Evolutionary conservation across 2,113 vertebrate genomes (phyloP).

Genomic region (Gambusia holbrooki): DNA sequence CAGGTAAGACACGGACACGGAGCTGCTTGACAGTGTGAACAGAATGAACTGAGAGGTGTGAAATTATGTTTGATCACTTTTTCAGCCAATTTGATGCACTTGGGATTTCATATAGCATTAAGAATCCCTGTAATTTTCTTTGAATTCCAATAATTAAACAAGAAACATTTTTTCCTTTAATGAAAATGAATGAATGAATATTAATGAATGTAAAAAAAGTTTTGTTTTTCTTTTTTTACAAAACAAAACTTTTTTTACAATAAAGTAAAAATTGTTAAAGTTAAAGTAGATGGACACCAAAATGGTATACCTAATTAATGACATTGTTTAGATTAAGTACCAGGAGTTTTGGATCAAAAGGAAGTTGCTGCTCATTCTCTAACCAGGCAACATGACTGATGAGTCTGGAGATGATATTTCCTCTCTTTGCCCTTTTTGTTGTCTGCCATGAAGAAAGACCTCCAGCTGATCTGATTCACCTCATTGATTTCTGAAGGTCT

Average conservation of each 20-base stretch:
- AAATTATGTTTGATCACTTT: background rate
- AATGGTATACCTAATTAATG: too few species aligned
- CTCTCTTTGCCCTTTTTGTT: background rate
- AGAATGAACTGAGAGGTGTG: background rate
- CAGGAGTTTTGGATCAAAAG: too few species aligned
- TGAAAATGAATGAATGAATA: too few species aligned
- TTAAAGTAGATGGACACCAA: too few species aligned
- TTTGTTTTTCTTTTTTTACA: background rate
- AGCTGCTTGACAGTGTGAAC: background rate
- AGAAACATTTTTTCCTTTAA: background rate
- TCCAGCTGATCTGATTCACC: background rate
- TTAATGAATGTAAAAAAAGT: background rate
- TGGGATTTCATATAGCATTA: background rate
- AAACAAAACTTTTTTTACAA: background rate
- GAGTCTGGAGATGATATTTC: background rate
- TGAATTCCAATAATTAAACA: background rate
- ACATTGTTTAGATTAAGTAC: too few species aligned
- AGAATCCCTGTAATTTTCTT: background rate
- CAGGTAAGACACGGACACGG: slow-evolving; percentile 65
- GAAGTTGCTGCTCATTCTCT: too few species aligned
- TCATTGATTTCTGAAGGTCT: background rate
- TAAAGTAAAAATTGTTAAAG: background rate
- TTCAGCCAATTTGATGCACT: background rate
- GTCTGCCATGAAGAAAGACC: background rate
- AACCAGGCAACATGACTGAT: background rate